Evolutionary conservation across 2,888 invertebrate genomes (phyloP), one percentile per base, ranked within the genome.

Genomic region (Chirona hameri): DNA sequence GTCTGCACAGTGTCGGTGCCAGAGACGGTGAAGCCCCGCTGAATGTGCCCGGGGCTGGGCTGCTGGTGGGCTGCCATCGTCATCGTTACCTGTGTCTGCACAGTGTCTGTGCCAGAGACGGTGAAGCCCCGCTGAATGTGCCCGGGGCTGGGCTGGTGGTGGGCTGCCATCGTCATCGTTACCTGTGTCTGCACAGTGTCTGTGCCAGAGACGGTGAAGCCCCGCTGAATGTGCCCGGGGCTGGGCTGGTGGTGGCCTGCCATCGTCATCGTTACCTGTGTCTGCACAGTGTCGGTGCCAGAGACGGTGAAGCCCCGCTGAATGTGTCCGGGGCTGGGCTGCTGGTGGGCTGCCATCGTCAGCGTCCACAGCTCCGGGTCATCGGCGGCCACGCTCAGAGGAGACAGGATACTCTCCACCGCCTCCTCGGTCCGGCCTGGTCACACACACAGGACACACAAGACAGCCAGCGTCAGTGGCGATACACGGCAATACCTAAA

Each of bases 391-490:
- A 4, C 52, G 18, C 46, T 21, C 27, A 83, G 79, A 10, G 83
- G 83, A 39, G 91, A 90, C 81, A 96, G 89, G 86, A 96, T 89
- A 83, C 87, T 87, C 83, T 91, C 90, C 46, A 94, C 93, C 14
- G 94, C 94, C 81, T 91, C 92, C 87, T 94, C 92, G 1, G 96
- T 97, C 86, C 98, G 92, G 24, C 97, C 98, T 10, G 95, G 93
- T 55, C 92, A 89, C 82, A 95, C 91, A 46, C 21, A 79, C 76
- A 39, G 10, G n/a, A 31, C 72, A 72, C 18, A 18, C 7, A 52
- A 12, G 18, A 7, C 39, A 39, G 39, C 39, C 39, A 52, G 52
- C 18, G 52, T 52, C 52, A 52, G 52, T 18, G 1, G 18, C 52
- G 52, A 12, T 52, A 52, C 12, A 52, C 12, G 52, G 18, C 52